Percentiles rank a stretch among this genome's conserved stretches.
Conservation (phyloP, 1,140 invertebrate genomes). For the Maniola jurtina region DNA sequence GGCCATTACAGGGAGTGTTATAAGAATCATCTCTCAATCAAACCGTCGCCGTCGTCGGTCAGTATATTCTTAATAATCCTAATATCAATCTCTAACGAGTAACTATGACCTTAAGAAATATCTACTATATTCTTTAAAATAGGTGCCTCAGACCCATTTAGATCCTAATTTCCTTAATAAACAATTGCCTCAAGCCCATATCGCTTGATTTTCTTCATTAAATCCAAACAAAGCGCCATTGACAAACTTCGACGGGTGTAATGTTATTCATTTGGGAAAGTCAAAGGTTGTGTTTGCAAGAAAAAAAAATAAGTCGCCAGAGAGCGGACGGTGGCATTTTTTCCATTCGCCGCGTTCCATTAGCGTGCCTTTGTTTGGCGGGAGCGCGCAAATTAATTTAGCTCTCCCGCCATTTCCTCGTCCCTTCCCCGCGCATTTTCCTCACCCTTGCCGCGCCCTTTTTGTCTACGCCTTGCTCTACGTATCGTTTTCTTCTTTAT, state of each 20-base stretch:
- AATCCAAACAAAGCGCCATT: slow-evolving; percentile 69
- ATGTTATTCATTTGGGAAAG: slow-evolving; percentile 75
- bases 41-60: too few relatives aligned
- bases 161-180: slow-evolving; percentile 21
- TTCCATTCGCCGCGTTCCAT: slow-evolving; percentile 78
- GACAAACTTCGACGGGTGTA: slow-evolving; percentile 67
- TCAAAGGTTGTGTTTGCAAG: slow-evolving; percentile 76
- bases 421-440: slow-evolving; percentile 49
- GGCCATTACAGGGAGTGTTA: too few relatives aligned
- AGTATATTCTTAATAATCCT: too few relatives aligned
- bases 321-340: slow-evolving; percentile 78
- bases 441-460: slow-evolving; percentile 63
- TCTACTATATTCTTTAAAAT: too few relatives aligned
- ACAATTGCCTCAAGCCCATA: slow-evolving; percentile 30
- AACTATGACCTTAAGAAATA: too few relatives aligned
- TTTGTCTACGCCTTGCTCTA: slow-evolving; percentile 77
- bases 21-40: too few relatives aligned
- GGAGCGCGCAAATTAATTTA: slow-evolving; percentile 79
- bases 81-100: too few relatives aligned
- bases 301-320: slow-evolving; percentile 73
- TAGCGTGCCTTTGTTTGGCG: slow-evolving; percentile 78
- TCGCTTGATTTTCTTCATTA: slow-evolving; percentile 63
- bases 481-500: slow-evolving; percentile 79
- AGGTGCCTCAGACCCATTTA: not conserved
- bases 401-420: slow-evolving; percentile 76